These are phyloP conservation scores for Willisornis vidua DNA, from an alignment of 2,113 vertebrate species.

Conservation along the genomic window DNA sequence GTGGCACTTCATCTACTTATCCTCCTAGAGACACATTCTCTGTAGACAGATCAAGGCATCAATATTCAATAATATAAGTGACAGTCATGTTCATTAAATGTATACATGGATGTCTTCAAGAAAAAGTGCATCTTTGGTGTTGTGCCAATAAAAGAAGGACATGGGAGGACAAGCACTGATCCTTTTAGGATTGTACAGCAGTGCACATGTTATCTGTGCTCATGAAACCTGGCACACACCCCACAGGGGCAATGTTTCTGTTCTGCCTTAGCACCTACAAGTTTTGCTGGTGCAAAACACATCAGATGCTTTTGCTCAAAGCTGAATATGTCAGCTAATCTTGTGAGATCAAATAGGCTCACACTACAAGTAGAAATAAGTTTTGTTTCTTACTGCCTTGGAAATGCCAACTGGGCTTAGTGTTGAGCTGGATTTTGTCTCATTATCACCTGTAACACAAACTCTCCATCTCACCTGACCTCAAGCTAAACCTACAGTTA, in stretches of 20 bases:
- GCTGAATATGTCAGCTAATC: not conserved
- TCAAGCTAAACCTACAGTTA: not conserved
- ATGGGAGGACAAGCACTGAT: not conserved
- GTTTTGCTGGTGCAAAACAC: not conserved
- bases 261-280: not conserved
- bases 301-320: not conserved
- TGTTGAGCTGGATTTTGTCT: not conserved
- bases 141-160: not conserved
- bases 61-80: not conserved
- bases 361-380: not conserved
- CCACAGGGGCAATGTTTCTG: not conserved
- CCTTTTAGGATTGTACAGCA: not conserved
- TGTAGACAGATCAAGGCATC: not conserved
- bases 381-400: not conserved
- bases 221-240: not conserved
- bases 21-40: not conserved
- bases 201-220: not conserved
- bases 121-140: not conserved
- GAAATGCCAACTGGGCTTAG: not conserved
- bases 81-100: not conserved
- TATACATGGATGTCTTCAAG: not conserved
- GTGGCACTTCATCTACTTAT: not conserved
- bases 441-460: not conserved
- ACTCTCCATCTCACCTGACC: not conserved
- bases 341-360: not conserved